These are phyloP conservation scores for Falco biarmicus DNA, from an alignment of 2,797 vertebrate genomes.

Conservation along the genomic window DNA sequence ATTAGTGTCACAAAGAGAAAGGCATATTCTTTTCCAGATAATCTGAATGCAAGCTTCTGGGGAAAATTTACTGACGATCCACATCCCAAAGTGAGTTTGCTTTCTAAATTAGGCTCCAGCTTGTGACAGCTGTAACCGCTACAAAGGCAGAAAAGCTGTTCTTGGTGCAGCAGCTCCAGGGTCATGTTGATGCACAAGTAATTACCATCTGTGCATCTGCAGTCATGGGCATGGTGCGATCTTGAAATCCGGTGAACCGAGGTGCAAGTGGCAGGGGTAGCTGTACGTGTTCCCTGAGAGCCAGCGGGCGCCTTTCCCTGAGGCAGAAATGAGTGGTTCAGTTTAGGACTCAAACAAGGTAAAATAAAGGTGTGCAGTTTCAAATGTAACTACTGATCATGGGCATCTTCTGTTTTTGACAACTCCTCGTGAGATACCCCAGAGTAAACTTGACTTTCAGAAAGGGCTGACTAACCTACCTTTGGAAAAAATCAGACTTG, in stretches of 20 bases:
- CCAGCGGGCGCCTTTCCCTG: not conserved
- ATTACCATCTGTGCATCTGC: not conserved
- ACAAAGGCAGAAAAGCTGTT: not conserved
- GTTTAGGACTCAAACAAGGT: not conserved
- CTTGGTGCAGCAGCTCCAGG: not conserved
- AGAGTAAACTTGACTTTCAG: not conserved
- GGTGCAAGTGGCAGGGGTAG: not conserved
- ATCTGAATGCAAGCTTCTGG: not conserved
- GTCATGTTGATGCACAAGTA: not conserved
- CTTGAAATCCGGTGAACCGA: not conserved
- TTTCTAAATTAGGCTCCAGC: not conserved
- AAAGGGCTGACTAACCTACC: conserved; percentile 12
- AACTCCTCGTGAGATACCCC: not conserved
- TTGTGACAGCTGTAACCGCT: not conserved
- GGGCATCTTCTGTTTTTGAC: not conserved
- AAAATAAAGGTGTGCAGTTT: not conserved
- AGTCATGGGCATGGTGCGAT: not conserved
- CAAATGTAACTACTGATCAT: not conserved
- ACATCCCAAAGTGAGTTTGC: not conserved
- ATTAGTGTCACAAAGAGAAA: not conserved
- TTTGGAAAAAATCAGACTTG: not conserved
- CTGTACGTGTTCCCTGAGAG: not conserved
- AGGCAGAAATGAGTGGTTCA: not conserved
- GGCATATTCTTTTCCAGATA: not conserved
- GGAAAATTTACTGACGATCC: not conserved